Evolutionary conservation across 2,113 vertebrate genomes (phyloP).

Genomic region (Argyrosomus japonicus): DNA sequence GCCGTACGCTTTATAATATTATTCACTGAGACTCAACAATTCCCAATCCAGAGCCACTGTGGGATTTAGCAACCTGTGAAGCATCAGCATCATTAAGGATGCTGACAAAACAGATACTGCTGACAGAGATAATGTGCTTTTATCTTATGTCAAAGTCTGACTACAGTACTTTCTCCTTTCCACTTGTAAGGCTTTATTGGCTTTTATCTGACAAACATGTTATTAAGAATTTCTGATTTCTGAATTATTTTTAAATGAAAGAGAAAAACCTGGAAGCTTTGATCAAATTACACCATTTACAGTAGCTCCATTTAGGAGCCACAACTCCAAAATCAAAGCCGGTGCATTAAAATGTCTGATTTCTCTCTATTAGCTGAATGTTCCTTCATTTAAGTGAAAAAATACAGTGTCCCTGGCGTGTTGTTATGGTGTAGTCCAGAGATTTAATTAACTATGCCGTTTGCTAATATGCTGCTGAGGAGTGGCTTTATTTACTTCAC

Average conservation of each 20-base stretch:
- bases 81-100: not conserved
- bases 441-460: slow-evolving; percentile 17
- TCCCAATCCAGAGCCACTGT: not conserved
- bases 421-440: not conserved
- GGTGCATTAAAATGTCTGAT: not conserved
- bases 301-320: not conserved
- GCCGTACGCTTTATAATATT: too few species aligned
- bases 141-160: not conserved
- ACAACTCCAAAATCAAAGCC: not conserved
- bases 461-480: not conserved
- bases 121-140: not conserved
- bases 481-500: slow-evolving; percentile 22
- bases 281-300: not conserved
- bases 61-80: slow-evolving; percentile 19
- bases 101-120: slow-evolving; percentile 20
- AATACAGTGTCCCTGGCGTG: not conserved
- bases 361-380: not conserved
- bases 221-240: not conserved
- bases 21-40: too few species aligned
- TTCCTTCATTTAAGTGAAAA: slow-evolving; percentile 7
- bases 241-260: not conserved
- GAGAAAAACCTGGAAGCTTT: not conserved
- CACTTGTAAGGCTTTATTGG: not conserved
- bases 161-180: too few species aligned
- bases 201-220: slow-evolving; percentile 7